A percentile compares a stretch with the other conserved stretches of the same genome.
phyloP scores from a whole-genome alignment of 1,140 invertebrate genomes.

The Stratiolaelaps scimitus region DNA sequence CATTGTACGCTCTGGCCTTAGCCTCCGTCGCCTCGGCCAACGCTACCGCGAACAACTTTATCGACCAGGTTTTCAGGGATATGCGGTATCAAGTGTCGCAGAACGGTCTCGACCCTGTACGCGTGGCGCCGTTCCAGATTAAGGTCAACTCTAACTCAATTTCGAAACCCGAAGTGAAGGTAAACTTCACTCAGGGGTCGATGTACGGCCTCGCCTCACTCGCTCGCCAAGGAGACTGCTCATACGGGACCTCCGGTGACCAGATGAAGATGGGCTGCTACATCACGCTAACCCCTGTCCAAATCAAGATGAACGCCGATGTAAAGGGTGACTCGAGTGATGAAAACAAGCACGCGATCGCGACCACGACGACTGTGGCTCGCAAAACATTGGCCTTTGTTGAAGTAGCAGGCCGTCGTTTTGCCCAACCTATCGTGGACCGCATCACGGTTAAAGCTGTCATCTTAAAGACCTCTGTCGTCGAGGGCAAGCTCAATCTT shows the following conservation, averaged over 20 bases:
- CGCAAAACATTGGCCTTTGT: neutral
- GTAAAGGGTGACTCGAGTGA: neutral
- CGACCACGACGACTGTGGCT: neutral
- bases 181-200: neutral
- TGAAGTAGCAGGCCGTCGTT: neutral
- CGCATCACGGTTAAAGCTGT: neutral
- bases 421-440: neutral
- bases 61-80: no score
- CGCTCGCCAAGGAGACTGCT: neutral
- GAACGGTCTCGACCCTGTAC: no score
- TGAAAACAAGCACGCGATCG: neutral
- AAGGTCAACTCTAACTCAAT: neutral
- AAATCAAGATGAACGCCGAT: neutral
- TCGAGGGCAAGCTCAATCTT: neutral
- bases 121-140: no score
- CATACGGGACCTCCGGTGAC: neutral
- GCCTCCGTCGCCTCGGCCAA: no score
- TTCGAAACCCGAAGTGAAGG: neutral
- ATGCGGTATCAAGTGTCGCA: no score
- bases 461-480: neutral
- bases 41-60: no score
- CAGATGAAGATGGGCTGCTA: neutral
- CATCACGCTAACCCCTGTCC: neutral
- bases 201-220: neutral
- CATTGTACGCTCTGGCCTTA: no score